A percentile compares a stretch with the other conserved stretches of the same genome.
phyloP scores from a whole-genome alignment of 2,888 invertebrate species.

The Sacculina carcini region DNA sequence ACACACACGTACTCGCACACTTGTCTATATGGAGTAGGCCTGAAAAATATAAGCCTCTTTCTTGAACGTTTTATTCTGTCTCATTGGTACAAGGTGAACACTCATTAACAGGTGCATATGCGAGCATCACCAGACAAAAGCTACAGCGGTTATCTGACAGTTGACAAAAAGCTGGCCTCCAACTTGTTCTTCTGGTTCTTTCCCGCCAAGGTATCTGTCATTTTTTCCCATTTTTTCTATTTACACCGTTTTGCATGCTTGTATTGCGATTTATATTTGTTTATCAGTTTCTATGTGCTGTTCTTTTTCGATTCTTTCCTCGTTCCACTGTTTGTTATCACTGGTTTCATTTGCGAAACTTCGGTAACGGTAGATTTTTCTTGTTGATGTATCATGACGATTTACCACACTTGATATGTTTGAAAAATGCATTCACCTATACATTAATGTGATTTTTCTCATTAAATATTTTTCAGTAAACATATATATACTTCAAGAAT shows the following conservation, averaged over 20 bases:
- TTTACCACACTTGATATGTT: too few species aligned
- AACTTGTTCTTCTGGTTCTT: constrained; percentile 84
- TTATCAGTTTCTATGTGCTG: neutral
- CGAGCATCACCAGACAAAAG: too few species aligned
- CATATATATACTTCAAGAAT: too few species aligned
- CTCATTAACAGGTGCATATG: too few species aligned
- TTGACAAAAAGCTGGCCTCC: constrained; percentile 43
- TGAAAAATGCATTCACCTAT: too few species aligned
- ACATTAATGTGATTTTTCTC: too few species aligned
- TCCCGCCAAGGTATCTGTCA: constrained; percentile 32
- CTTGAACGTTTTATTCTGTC: too few species aligned
- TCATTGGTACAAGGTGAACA: too few species aligned
- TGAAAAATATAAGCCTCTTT: neutral
- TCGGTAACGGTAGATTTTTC: too few species aligned
- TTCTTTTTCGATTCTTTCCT: neutral
- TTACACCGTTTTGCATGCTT: neutral
- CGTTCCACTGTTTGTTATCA: neutral
- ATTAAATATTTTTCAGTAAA: too few species aligned
- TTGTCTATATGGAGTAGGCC: neutral
- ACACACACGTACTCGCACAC: too few species aligned
- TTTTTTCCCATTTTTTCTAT: constrained; percentile 20
- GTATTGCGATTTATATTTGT: neutral
- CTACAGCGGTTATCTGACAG: constrained; percentile 58
- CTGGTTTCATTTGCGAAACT: neutral
- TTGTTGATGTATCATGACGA: too few species aligned